Percentiles rank a stretch among this genome's conserved stretches.
These are phyloP conservation scores for Melieria picta DNA, from an alignment of 2,888 invertebrate genomes.

Conservation along the genomic window DNA sequence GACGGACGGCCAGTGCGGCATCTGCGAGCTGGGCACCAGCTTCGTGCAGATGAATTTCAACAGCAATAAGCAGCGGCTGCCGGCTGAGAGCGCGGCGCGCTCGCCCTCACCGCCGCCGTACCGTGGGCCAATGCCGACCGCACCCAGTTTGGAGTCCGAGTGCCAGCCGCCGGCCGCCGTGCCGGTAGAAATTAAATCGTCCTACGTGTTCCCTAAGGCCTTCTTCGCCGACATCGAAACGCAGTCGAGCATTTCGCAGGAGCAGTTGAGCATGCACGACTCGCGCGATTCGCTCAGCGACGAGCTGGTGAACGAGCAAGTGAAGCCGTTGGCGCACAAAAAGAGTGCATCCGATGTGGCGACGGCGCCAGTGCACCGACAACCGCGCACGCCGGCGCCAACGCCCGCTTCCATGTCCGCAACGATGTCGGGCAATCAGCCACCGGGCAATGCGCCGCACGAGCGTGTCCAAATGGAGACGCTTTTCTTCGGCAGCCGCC, in stretches of 20 bases:
- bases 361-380: neutral
- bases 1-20: constrained; percentile 29
- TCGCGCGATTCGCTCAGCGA: constrained; percentile 28
- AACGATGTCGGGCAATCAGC: constrained; percentile 16
- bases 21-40: constrained; percentile 35
- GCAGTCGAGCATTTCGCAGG: constrained; percentile 42
- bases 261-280: constrained; percentile 41
- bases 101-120: neutral
- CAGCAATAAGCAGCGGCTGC: neutral
- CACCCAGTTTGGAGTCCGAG: constrained; percentile 11
- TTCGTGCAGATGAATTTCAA: constrained; percentile 41
- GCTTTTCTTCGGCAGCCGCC: constrained; percentile 25
- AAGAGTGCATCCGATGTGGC: neutral
- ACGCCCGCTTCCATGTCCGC: constrained; percentile 19
- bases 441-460: neutral
- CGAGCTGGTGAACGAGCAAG: constrained; percentile 10
- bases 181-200: constrained; percentile 16
- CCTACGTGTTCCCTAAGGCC: constrained; percentile 29
- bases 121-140: neutral
- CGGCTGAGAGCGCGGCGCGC: neutral
- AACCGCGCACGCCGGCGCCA: neutral
- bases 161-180: neutral
- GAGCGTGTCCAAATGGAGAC: constrained; percentile 36
- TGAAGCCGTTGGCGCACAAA: neutral
- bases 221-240: constrained; percentile 41